phyloP scores from a whole-genome alignment of 2,888 invertebrate species.

The Leptinotarsa juncta region DNA sequence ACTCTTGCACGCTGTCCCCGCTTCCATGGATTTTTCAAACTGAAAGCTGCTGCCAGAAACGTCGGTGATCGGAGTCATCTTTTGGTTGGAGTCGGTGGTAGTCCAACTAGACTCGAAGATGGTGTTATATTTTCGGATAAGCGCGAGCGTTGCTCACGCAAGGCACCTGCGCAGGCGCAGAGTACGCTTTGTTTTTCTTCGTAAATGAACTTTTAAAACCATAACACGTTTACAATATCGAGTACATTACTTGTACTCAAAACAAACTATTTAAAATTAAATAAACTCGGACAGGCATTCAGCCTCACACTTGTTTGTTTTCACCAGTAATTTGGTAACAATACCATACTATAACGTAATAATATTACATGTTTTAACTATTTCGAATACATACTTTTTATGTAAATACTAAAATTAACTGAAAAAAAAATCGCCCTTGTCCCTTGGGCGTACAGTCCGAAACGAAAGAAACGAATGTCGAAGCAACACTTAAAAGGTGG shows the following conservation, averaged over 20 bases:
- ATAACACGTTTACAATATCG: constrained; percentile 45
- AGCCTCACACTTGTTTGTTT: constrained; percentile 49
- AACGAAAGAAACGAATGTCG: constrained; percentile 18
- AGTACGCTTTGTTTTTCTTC: constrained; percentile 32
- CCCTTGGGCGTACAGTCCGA: constrained; percentile 42
- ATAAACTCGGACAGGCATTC: constrained; percentile 50
- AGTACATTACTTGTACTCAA: constrained; percentile 56
- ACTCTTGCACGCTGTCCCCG: not conserved
- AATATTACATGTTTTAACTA: constrained; percentile 68
- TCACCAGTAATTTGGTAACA: constrained; percentile 66
- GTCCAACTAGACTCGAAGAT: constrained; percentile 31
- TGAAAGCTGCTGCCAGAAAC: constrained; percentile 50
- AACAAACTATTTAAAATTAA: constrained; percentile 55
- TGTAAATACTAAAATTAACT: constrained; percentile 52
- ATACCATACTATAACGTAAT: constrained; percentile 72
- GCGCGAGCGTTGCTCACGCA: constrained; percentile 40
- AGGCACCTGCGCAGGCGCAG: not conserved
- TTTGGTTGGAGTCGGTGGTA: constrained; percentile 36
- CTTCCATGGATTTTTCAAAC: constrained; percentile 4
- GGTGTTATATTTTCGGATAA: constrained; percentile 29
- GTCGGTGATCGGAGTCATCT: constrained; percentile 46
- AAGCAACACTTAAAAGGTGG: constrained; percentile 58
- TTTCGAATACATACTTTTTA: constrained; percentile 55
- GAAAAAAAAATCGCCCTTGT: constrained; percentile 51
- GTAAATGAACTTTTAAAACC: constrained; percentile 50